Base-by-base conservation (phyloP, 2,797 vertebrate species). In the Erithacus rubecula region DNA sequence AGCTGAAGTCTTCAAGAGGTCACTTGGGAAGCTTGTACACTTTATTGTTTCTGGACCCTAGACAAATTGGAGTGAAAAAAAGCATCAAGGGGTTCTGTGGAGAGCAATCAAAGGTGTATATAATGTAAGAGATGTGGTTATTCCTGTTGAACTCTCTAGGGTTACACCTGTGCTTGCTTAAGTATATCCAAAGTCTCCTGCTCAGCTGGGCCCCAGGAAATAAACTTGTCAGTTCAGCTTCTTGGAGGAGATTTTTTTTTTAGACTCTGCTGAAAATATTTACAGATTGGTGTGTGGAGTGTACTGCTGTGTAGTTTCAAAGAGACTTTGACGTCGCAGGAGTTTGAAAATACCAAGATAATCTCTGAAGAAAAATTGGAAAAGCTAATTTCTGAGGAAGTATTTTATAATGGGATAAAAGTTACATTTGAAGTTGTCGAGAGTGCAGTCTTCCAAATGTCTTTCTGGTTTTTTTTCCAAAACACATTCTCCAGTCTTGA, bases 11-110 rank as follows among this genome's bases (percentile, higher is more conserved):
- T 92, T 93, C 72, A 92, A 79, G 76, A 88, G 80, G 80, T 88
- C 85, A 56, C 36, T 55, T 83, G 46, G 76, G 80, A 95, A 86
- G 41, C 51, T 88, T 90, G 83, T 86, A 76, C n/a, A 14, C 76
- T 91, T 95, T 87, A 90, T 90, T 96, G 80, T 60, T 90, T 89
- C 72, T 91, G 86, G 76, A 90, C 53, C 43, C 36, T 58, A 76
- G 69, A 60, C 55, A 82, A 84, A 76, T 23, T 87, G 55, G 47
- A 90, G 58, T 56, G 5, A 69, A 72, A 81, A 53, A 91, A 90
- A 49, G 5, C 26, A 69, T 44, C 58, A 68, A 46, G n/a, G 21
- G 14, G 34, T 89, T 91, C 84, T 83, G 30, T 85, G 60, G 49
- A 80, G 52, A 52, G 37, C 91, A 81, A 83, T 81, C 56, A 89